phyloP scores from a whole-genome alignment of 2,888 invertebrate species.

The Coleophora flavipennella region DNA sequence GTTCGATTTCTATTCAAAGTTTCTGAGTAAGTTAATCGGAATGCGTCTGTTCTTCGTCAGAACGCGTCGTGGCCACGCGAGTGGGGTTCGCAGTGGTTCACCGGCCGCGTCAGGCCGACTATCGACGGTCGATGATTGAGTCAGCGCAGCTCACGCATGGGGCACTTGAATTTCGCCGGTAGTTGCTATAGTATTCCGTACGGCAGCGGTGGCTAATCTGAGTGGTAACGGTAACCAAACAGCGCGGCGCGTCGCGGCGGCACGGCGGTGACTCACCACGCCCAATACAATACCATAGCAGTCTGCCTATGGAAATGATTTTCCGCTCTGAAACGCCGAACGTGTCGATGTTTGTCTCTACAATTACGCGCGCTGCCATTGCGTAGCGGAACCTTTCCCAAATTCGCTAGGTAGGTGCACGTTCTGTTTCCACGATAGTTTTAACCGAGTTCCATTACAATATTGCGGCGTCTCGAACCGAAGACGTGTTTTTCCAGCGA shows the following conservation, averaged over 20 bases:
- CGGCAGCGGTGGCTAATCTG: conserved; percentile 20
- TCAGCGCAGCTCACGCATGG: no score
- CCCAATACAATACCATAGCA: conserved; percentile 34
- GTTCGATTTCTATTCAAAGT: no score
- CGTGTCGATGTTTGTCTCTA: conserved; percentile 19
- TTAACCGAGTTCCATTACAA: neutral
- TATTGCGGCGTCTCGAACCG: no score
- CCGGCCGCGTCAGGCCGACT: no score
- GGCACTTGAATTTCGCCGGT: no score
- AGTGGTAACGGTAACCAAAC: conserved; percentile 35
- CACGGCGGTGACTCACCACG: conserved; percentile 44
- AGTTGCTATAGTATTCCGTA: conserved; percentile 6
- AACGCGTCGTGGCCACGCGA: no score
- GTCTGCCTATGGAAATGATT: conserved; percentile 42
- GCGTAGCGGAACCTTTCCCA: conserved; percentile 11
- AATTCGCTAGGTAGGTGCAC: conserved; percentile 12
- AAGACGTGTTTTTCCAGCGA: no score
- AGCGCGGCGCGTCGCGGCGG: conserved; percentile 11
- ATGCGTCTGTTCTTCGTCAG: no score
- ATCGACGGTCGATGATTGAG: no score
- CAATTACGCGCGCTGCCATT: conserved; percentile 10
- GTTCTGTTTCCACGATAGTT: conserved; percentile 2
- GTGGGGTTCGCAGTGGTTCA: no score
- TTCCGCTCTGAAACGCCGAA: conserved; percentile 41
- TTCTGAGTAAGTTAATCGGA: no score